Conservation (phyloP, 2,113 vertebrate species). For the Bos indicus region DNA sequence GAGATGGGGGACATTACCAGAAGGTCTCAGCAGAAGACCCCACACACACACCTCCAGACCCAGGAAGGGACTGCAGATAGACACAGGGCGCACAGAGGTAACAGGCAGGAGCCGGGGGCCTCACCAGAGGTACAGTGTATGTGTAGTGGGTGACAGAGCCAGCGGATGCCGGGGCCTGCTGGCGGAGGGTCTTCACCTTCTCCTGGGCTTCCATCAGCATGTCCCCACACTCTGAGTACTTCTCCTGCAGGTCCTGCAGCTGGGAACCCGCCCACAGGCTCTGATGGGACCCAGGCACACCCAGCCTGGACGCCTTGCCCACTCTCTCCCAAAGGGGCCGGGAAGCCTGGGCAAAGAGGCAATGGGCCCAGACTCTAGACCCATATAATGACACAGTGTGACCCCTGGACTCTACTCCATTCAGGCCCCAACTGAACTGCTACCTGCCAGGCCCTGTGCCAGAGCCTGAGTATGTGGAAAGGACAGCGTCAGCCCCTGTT, state of each 20-base stretch:
- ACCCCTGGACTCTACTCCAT: neutral
- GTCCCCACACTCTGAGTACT: slow-evolving; percentile 83
- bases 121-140: slow-evolving; percentile 87
- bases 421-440: neutral
- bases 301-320: neutral
- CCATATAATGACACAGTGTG: neutral
- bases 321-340: neutral
- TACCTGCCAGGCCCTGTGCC: neutral
- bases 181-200: slow-evolving; percentile 87
- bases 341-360: neutral
- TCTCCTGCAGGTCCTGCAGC: slow-evolving; percentile 88
- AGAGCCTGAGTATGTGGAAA: neutral
- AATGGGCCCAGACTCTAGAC: neutral
- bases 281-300: neutral
- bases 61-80: neutral
- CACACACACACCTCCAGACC: neutral
- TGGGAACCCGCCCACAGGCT: slow-evolving; percentile 59
- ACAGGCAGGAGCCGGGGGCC: neutral
- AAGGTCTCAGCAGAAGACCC: neutral
- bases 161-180: slow-evolving; percentile 81
- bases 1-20: neutral
- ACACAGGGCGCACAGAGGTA: neutral
- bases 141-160: slow-evolving; percentile 87
- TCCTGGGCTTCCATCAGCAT: slow-evolving; percentile 87
- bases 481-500: neutral